Base-by-base conservation (phyloP, 1,140 invertebrate genomes). In the Pseudomyrmex pallidus region DNA sequence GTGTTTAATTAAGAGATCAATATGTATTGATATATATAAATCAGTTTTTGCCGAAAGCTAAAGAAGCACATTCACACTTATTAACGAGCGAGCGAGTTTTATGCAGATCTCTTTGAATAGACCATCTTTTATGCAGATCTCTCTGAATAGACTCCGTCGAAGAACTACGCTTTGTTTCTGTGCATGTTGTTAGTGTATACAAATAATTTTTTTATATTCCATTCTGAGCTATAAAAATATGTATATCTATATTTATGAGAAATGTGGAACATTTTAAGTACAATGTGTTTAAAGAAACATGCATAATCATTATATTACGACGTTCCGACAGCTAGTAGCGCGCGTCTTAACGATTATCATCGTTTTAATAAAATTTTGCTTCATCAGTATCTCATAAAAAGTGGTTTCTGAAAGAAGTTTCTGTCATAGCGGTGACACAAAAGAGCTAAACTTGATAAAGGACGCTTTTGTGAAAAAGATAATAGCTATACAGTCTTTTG, bases 321-420 rank as follows among this genome's bases (percentile, higher is more conserved):
- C 2, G 54, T 7, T 25, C 44, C 72, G 76, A 72, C 66, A 72
- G 17, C 64, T 54, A 54, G 66, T 80, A 72, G 76, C 66, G n/a
- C 44, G 66, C 4, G 66, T 59, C 54, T 72, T 80, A 59, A 25
- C 76, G 76, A 70, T 72, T 80, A 80, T 80, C 22, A 80, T 59
- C 54, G 66, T 72, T 80, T 80, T 80, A 80, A 80, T 72, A 25
- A 80, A 80, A 80, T 80, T 70, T 80, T 72, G 67, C 76, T 59
- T 80, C 66, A 72, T 80, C 76, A 72, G 76, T 56, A 48, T 80
- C 54, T 80, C 66, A 72, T 80, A 80, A 80, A 61, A 70, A 61
- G 76, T 12, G 54, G 76, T 61, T 72, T 35, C 57, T 70, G 76
- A 35, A 72, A 80, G 66, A 72, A 70, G 66, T 72, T 80, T 80